Evolutionary conservation across 64 coral and sea anemone species (phyloP), one percentile per base, ranked within the genome.

Genomic region (Cladopsammia gracilis): DNA sequence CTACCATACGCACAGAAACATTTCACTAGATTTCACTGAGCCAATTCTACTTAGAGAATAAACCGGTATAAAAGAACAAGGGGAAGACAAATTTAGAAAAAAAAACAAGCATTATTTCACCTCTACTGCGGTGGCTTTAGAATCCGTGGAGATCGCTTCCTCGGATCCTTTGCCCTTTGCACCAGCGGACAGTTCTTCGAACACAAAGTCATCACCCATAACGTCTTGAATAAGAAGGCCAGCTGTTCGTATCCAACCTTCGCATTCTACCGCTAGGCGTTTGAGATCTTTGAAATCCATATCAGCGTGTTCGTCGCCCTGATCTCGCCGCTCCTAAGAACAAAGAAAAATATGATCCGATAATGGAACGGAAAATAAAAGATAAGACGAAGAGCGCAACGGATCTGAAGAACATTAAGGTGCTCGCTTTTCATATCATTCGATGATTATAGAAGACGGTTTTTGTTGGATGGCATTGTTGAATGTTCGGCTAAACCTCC

Each of bases 271-370:
- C 24, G 52, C 73, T 11, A 99, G 70, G 45, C 94, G 91, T 75
- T 99, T 99, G 19, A 99, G 91, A 25, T 99, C 98, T 70, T 99
- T 99, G n/a, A 88, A 99, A 24, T 99, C 98, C 91, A 96, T 90
- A 48, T 96, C 94, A 65, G 98, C 98, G 66, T 96, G 91, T 85
- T 99, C 94, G 34, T 99, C 94, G 6, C 95, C 92, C 90, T 93
- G 66, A 77, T 77, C 62, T 69, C 49, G 81, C 22, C 82, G 60
- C 3, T 84, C 80, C 80, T 84, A 67, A 50, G 15, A n/a, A 25
- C 4, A 19, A 23, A 58, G 51, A 11, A 58, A 3, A 10, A 16
- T 18, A 45, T 48, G 34, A 24, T 7, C 16, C 4, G 18, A n/a
- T 8, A 52, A 53, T 18, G 3, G 9, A 11, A 23, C 9, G 18